phyloP scores from a whole-genome alignment of 2,113 vertebrate species.

The Sylvilagus bachmani region DNA sequence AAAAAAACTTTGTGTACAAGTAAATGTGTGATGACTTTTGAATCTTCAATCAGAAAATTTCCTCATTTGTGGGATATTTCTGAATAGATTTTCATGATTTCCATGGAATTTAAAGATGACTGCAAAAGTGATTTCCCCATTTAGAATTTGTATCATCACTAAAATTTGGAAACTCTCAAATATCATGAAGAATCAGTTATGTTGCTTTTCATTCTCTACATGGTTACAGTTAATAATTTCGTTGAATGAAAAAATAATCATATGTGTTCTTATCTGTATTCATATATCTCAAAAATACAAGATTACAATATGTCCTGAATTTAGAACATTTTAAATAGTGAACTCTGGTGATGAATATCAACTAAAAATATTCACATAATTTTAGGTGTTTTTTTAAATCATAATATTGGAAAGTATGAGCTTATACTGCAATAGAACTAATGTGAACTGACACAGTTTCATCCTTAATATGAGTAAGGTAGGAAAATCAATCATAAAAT shows the following conservation, averaged over 20 bases:
- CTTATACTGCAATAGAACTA: background rate
- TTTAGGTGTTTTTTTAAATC: constrained; percentile 3
- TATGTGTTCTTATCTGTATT: background rate
- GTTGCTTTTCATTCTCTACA: background rate
- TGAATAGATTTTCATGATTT: background rate
- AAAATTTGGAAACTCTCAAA: background rate
- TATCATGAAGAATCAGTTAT: background rate
- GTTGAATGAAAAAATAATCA: background rate
- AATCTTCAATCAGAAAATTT: background rate
- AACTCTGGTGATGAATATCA: background rate
- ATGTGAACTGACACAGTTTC: background rate
- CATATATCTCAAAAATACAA: background rate
- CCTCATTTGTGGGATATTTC: background rate
- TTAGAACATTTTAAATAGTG: background rate
- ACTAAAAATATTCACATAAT: background rate
- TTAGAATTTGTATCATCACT: background rate
- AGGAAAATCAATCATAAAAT: background rate
- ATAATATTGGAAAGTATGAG: background rate
- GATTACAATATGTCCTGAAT: background rate
- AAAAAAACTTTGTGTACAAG: background rate
- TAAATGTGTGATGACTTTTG: background rate
- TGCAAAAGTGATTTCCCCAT: background rate
- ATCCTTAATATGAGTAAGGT: background rate
- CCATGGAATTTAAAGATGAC: background rate
- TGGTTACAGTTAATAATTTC: background rate